A percentile compares a stretch with the other conserved stretches of the same genome.
Evolutionary conservation across 2,797 vertebrate species (phyloP).

Genomic region (Amblyraja radiata): DNA sequence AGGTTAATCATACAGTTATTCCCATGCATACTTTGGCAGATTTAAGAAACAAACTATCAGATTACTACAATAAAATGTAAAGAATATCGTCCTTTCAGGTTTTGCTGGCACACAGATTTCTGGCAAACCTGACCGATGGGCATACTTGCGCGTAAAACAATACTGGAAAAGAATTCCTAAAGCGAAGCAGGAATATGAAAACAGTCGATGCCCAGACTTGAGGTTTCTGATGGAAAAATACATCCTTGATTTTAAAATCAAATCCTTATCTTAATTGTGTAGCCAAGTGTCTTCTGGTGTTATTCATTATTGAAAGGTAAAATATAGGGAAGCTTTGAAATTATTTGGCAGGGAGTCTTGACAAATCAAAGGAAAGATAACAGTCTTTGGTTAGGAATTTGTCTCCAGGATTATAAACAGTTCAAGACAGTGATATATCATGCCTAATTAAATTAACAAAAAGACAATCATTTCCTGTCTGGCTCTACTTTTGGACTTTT

Average conservation of each 20-base stretch:
- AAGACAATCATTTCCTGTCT: slow-evolving; percentile 6
- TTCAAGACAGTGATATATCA: neutral
- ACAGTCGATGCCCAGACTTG: neutral
- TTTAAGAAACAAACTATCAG: slow-evolving; percentile 1
- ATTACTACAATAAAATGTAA: slow-evolving; percentile 34
- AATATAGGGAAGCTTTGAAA: slow-evolving; percentile 9
- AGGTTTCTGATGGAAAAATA: neutral
- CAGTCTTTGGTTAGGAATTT: slow-evolving; percentile 3
- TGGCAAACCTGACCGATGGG: neutral
- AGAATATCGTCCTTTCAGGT: slow-evolving; percentile 15
- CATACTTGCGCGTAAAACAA: neutral
- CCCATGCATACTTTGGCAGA: neutral
- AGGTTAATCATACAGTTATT: neutral
- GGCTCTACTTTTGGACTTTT: neutral
- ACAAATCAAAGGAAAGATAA: slow-evolving; percentile 26
- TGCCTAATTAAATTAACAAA: slow-evolving; percentile 14
- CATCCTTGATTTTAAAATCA: neutral
- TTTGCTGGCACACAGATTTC: neutral
- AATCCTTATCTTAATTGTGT: neutral
- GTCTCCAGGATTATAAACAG: slow-evolving; percentile 5
- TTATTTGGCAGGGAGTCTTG: neutral
- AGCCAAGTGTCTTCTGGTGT: neutral
- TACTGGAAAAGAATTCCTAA: slow-evolving; percentile 21
- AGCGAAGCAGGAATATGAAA: slow-evolving; percentile 5
- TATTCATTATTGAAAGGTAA: slow-evolving; percentile 13